Conservation (phyloP, 2,113 vertebrate species). For the Dicrurus megarhynchus region DNA sequence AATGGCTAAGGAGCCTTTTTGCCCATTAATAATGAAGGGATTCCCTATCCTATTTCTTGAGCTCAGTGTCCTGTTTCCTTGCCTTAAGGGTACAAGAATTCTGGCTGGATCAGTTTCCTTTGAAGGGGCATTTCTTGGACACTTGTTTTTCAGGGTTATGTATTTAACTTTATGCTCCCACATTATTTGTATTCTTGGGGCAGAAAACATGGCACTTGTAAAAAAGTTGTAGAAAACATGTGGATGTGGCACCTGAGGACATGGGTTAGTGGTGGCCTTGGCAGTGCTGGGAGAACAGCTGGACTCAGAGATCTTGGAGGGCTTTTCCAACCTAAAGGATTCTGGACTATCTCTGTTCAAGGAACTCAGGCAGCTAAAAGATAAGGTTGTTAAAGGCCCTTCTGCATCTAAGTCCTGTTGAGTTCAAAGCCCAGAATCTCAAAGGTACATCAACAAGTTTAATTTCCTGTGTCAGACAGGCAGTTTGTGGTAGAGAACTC, state of each 20-base stretch:
- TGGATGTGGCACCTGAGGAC: not conserved
- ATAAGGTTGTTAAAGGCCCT: not conserved
- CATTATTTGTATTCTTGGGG: not conserved
- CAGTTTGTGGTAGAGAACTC: not conserved
- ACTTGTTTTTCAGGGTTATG: not conserved
- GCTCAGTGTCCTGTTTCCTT: conserved; percentile 3
- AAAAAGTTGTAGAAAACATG: not conserved
- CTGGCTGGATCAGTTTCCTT: not conserved
- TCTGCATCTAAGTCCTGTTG: not conserved
- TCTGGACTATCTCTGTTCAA: not conserved
- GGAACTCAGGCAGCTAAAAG: not conserved
- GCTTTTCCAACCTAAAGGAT: not conserved
- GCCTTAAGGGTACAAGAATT: not conserved
- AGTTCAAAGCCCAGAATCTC: conserved; percentile 11
- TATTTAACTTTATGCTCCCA: not conserved
- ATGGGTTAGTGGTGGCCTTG: not conserved
- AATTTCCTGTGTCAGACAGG: not conserved
- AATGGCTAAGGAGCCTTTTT: not conserved
- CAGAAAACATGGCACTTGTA: not conserved
- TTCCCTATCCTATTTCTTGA: conserved; percentile 61
- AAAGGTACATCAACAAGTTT: conserved; percentile 23
- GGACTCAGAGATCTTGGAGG: not conserved
- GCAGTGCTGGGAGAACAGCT: not conserved
- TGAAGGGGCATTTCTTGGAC: not conserved
- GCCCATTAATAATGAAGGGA: conserved; percentile 80